A percentile compares a stretch with the other conserved stretches of the same genome.
Conservation (phyloP, 2,888 invertebrate genomes). For the Dorcus parallelipipedus region DNA sequence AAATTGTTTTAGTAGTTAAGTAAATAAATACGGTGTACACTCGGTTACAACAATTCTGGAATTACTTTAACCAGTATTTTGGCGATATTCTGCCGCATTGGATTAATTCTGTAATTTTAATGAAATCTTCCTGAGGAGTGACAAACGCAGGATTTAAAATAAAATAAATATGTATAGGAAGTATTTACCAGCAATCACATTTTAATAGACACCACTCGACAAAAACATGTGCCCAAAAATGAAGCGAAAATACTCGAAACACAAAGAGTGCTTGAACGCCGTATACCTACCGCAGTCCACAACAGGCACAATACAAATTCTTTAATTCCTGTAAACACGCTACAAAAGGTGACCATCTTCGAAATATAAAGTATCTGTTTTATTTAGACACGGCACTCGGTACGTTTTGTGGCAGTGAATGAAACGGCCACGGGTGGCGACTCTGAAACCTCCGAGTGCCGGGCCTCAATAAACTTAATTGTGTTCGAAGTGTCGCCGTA, state of each 20-base stretch:
- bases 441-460: neutral
- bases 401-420: slow-evolving; percentile 26
- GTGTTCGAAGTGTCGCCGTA: too few species aligned
- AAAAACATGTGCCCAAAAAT: neutral
- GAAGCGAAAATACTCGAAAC: neutral
- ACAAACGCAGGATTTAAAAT: too few species aligned
- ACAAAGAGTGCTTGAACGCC: slow-evolving; percentile 28
- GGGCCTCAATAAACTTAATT: too few species aligned
- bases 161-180: too few species aligned
- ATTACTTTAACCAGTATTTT: too few species aligned
- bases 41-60: too few species aligned
- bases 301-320: slow-evolving; percentile 27
- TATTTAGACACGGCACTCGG: slow-evolving; percentile 40
- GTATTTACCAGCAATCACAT: too few species aligned
- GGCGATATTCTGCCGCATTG: too few species aligned
- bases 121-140: too few species aligned
- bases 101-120: too few species aligned
- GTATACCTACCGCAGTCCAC: slow-evolving; percentile 41
- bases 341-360: slow-evolving; percentile 24
- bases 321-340: slow-evolving; percentile 22
- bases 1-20: too few species aligned
- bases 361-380: slow-evolving; percentile 32
- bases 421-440: neutral
- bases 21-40: too few species aligned
- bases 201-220: neutral